Conservation (phyloP, 1,140 invertebrate species). For the Lordiphosa stackelbergi region DNA sequence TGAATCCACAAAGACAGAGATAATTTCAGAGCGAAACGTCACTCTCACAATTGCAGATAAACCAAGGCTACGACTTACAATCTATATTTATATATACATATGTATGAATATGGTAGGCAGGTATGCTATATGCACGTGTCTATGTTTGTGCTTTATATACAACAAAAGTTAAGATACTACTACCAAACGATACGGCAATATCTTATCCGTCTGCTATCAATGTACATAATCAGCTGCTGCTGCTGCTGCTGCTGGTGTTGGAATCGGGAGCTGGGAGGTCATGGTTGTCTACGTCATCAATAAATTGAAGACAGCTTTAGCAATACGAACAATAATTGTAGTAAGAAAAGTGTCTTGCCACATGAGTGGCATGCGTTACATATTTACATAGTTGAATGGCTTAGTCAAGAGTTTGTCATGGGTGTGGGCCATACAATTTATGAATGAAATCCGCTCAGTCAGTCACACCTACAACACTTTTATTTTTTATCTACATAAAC, state of each 20-base stretch:
- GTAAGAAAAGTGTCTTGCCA: conserved; percentile 28
- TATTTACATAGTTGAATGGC: conserved; percentile 32
- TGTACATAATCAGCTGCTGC: conserved; percentile 63
- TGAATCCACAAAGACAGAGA: conserved; percentile 44
- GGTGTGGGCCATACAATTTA: conserved; percentile 44
- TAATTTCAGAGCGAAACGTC: conserved; percentile 54
- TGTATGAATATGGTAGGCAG: conserved; percentile 30
- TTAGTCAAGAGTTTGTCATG: conserved; percentile 35
- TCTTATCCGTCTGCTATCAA: conserved; percentile 69
- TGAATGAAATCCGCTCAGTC: conserved; percentile 63
- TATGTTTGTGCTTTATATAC: conserved; percentile 40
- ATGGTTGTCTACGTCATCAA: conserved; percentile 56
- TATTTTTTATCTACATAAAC: conserved; percentile 62
- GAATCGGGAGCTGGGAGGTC: conserved; percentile 40
- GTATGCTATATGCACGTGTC: conserved; percentile 52
- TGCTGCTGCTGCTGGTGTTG: conserved; percentile 43
- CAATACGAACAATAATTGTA: conserved; percentile 3
- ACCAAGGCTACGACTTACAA: conserved; percentile 35
- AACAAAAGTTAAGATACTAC: conserved; percentile 58
- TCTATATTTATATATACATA: conserved; percentile 27
- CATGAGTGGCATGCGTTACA: conserved; percentile 24
- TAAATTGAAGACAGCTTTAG: conserved; percentile 11
- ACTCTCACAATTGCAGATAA: conserved; percentile 46
- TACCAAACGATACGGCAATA: conserved; percentile 66
- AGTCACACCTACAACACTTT: conserved; percentile 47